Evolutionary conservation across 2,888 invertebrate species (phyloP).

Genomic region (Polymixis lichenea): DNA sequence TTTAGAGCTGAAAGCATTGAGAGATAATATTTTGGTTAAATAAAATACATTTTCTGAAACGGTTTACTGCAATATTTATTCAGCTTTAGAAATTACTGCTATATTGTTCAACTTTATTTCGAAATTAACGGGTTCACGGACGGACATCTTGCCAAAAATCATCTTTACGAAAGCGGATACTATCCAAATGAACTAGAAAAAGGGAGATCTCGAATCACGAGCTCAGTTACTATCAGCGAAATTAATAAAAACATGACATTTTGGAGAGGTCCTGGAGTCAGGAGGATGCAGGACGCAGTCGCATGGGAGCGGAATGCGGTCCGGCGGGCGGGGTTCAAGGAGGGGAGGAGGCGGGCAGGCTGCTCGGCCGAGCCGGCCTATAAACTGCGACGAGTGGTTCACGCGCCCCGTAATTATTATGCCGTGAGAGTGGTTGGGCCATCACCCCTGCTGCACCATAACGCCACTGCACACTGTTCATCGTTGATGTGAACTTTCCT

Average conservation of each 20-base stretch:
- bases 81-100: constrained; percentile 4
- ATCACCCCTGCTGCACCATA: constrained; percentile 80
- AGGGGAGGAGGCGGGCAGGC: constrained; percentile 68
- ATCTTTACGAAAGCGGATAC: constrained; percentile 3
- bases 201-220: constrained; percentile 39
- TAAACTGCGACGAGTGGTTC: constrained; percentile 80
- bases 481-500: constrained; percentile 67
- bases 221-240: constrained; percentile 64
- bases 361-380: constrained; percentile 79
- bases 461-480: constrained; percentile 78
- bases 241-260: constrained; percentile 87
- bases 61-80: constrained; percentile 7
- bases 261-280: constrained; percentile 83
- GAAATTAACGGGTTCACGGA: constrained; percentile 5
- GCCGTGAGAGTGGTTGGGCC: constrained; percentile 85
- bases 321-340: constrained; percentile 77
- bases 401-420: constrained; percentile 81
- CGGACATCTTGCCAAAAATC: not conserved
- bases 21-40: not conserved
- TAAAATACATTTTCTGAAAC: constrained; percentile 10
- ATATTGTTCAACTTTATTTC: not conserved
- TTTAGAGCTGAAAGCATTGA: not conserved
- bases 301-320: constrained; percentile 91
- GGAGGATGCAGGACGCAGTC: constrained; percentile 85
- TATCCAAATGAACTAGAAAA: not conserved